Conservation (phyloP, 2,888 invertebrate species). For the Caenorhabditis sulstoni region DNA sequence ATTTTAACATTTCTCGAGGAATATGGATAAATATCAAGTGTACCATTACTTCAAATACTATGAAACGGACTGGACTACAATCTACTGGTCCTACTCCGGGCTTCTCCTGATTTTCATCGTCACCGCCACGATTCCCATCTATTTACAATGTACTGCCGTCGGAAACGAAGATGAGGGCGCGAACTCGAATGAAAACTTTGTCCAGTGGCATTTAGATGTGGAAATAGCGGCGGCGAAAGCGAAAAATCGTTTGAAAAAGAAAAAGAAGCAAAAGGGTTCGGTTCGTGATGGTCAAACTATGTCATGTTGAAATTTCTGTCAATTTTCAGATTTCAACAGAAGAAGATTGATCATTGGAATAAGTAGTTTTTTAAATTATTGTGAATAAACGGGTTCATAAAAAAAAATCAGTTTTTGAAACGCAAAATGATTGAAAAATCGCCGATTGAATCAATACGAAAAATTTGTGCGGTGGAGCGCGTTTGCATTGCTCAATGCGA, state of each 20-base stretch:
- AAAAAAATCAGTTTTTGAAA: no score
- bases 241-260: slow-evolving; percentile 1
- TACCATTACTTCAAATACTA: slow-evolving; percentile 31
- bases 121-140: slow-evolving; percentile 6
- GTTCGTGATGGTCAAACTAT: neutral
- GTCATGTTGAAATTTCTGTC: neutral
- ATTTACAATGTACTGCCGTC: slow-evolving; percentile 11
- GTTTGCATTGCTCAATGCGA: slow-evolving; percentile 11
- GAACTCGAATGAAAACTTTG: slow-evolving; percentile 14
- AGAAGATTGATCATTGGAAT: neutral
- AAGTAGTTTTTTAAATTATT: no score
- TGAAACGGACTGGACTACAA: neutral
- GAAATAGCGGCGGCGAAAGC: slow-evolving; percentile 17
- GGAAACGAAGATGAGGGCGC: slow-evolving; percentile 4
- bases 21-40: slow-evolving; percentile 54
- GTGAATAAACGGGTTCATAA: no score
- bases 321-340: slow-evolving; percentile 25
- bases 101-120: slow-evolving; percentile 13
- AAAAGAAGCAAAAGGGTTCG: slow-evolving; percentile 13
- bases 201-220: slow-evolving; percentile 21
- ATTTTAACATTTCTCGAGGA: neutral
- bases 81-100: slow-evolving; percentile 33
- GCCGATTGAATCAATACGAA: slow-evolving; percentile 25
- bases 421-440: neutral
- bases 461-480: slow-evolving; percentile 28